Evolutionary conservation across 2,888 invertebrate species (phyloP).

Genomic region (Oscheius sp.): DNA sequence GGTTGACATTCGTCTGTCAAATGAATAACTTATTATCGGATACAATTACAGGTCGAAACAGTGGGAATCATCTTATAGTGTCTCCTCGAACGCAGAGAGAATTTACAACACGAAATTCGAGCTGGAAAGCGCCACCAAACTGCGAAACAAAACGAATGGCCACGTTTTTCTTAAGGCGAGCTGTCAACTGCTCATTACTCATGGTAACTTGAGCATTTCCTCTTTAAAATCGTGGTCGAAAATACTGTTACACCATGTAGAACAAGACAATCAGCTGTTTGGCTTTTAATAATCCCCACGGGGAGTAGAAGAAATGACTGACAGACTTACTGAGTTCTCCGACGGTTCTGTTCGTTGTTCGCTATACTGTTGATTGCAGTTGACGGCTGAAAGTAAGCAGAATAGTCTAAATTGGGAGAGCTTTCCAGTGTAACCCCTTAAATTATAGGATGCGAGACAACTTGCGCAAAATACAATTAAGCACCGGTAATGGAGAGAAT

Average conservation of each 20-base stretch:
- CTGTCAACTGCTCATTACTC: slow-evolving; percentile 26
- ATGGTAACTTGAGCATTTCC: slow-evolving; percentile 18
- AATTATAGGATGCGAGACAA: slow-evolving; percentile 32
- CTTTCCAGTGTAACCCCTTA: slow-evolving; percentile 17
- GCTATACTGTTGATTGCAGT: too few species aligned
- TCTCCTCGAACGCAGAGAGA: slow-evolving; percentile 17
- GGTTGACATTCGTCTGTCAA: slow-evolving; percentile 10
- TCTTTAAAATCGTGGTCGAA: neutral
- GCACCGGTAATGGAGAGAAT: slow-evolving; percentile 34
- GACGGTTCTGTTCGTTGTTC: too few species aligned
- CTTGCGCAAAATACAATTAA: slow-evolving; percentile 33
- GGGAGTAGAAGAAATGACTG: too few species aligned
- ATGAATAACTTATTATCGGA: slow-evolving; percentile 23
- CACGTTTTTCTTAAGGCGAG: slow-evolving; percentile 17
- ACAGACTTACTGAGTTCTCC: too few species aligned
- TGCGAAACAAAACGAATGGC: slow-evolving; percentile 21
- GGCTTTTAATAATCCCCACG: too few species aligned
- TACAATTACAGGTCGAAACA: slow-evolving; percentile 17
- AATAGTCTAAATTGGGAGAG: slow-evolving; percentile 22
- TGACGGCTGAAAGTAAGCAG: too few species aligned
- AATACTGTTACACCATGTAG: too few species aligned
- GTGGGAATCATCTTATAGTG: slow-evolving; percentile 25
- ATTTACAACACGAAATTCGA: slow-evolving; percentile 30
- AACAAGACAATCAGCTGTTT: too few species aligned
- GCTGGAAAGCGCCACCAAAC: slow-evolving; percentile 26